Conservation (phyloP, 2,797 vertebrate genomes). For the Nothura maculosa region DNA sequence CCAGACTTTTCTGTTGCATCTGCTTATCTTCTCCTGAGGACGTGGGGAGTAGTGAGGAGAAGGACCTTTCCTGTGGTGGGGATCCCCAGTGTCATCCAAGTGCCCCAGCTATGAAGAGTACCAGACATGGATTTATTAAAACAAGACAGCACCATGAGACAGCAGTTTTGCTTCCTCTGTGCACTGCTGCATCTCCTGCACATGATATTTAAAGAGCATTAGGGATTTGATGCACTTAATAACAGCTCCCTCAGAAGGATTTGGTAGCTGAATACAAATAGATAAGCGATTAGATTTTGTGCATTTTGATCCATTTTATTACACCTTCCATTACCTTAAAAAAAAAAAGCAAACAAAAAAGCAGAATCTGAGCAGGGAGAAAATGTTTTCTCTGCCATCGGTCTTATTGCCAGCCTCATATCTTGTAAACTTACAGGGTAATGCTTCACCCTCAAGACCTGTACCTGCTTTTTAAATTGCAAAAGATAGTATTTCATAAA, state of each 20-base stretch:
- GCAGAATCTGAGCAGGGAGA: background rate
- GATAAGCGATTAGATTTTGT: constrained; percentile 6
- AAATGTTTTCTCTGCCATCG: constrained; percentile 4
- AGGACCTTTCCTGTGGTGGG: background rate
- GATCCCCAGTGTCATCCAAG: background rate
- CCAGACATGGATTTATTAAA: background rate
- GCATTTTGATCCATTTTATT: constrained; percentile 57
- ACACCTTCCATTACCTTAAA: background rate
- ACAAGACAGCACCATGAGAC: constrained; percentile 13
- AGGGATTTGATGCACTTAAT: constrained; percentile 59
- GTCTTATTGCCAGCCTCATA: background rate
- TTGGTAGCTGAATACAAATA: constrained; percentile 53
- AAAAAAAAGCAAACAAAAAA: background rate
- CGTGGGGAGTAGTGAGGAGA: background rate
- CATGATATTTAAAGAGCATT: constrained; percentile 70
- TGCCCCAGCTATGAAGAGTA: fast-evolving
- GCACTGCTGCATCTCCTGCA: constrained; percentile 21
- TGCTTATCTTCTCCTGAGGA: fast-evolving
- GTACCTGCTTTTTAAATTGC: constrained; percentile 25
- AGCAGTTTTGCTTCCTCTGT: constrained; percentile 32
- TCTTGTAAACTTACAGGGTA: background rate
- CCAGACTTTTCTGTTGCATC: fast-evolving
- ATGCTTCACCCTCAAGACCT: background rate
- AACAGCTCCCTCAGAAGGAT: constrained; percentile 32
- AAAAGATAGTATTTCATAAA: background rate